Evolutionary conservation across 2,797 vertebrate genomes (phyloP), one percentile per base, ranked within the genome.

Genomic region (Amazona ochrocephala): DNA sequence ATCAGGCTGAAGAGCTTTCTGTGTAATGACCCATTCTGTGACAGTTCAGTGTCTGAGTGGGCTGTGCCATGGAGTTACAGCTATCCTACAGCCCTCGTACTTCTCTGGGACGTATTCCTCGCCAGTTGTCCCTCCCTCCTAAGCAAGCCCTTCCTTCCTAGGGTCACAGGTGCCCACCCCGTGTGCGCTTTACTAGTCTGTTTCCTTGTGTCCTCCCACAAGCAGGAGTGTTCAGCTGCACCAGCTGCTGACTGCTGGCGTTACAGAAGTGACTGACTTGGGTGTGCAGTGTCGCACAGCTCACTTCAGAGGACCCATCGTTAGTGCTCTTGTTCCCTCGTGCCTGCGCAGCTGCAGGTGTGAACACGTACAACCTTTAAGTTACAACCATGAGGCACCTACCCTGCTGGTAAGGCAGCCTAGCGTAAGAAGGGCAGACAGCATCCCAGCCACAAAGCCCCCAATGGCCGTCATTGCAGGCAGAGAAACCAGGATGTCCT

Each of bases 351-450:
- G 64, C 68, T 80, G 5, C 51, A 16, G 34, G 42, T 58, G 2
- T 45, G 24, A n/a, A 9, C 3, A 13, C 0, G 3, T 12, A 26
- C 20, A 7, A 24, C 23, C 10, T 21, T n/a, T 5, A 2, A 26
- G 44, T 23, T 30, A 14, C 16, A 54, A 9, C 29, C 0, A 1
- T 4, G 6, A 27, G 19, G 42, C 24, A n/a, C 70, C n/a, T 34
- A 41, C 83, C 68, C 42, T 34, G 53, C 44, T 27, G 10, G 19
- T 24, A 41, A 47, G 86, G 23, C 77, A 58, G 56, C 26, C 14
- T 8, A 4, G 30, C 1, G 0, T 14, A 6, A 6, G 56, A 11
- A 21, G 3, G 62, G 61, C 65, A 34, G 34, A 8, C 12, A 8
- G 65, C 53, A 72, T 18, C 44, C 10, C 12, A 5, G 18, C 24